Conservation (phyloP, 2,888 invertebrate genomes). For the Gordius sp. region DNA sequence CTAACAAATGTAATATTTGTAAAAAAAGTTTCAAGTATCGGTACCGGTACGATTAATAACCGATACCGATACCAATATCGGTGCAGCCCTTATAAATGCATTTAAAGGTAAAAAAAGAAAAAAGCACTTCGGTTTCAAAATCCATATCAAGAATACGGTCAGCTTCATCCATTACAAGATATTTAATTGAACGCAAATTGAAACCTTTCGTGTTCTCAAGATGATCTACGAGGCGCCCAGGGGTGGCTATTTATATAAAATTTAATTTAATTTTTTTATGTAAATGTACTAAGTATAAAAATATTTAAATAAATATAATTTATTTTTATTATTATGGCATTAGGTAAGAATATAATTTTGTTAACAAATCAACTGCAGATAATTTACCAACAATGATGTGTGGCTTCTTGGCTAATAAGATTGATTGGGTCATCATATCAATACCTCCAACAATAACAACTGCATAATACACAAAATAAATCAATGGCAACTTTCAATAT, state of each 20-base stretch:
- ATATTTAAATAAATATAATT: too few relatives aligned
- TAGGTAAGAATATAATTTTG: too few relatives aligned
- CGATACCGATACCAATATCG: too few relatives aligned
- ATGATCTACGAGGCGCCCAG: slow-evolving; percentile 77
- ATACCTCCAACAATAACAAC: slow-evolving; percentile 91
- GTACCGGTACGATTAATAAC: too few relatives aligned
- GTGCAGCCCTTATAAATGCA: too few relatives aligned
- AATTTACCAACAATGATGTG: slow-evolving; percentile 57
- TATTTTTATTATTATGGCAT: too few relatives aligned
- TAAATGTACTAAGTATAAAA: too few relatives aligned
- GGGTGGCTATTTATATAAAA: slow-evolving; percentile 47
- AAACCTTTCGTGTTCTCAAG: slow-evolving; percentile 93
- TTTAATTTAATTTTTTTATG: too few relatives aligned
- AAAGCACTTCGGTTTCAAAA: slow-evolving; percentile 71
- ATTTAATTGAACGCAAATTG: slow-evolving; percentile 58
- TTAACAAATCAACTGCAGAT: too few relatives aligned
- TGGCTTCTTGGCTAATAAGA: slow-evolving; percentile 71
- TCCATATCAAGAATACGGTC: slow-evolving; percentile 96
- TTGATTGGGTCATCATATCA: slow-evolving; percentile 80
- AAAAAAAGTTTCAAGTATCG: too few relatives aligned
- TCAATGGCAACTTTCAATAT: background rate
- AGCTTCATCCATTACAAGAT: slow-evolving; percentile 83
- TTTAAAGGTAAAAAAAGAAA: too few relatives aligned
- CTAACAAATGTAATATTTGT: too few relatives aligned
- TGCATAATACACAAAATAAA: slow-evolving; percentile 21